phyloP scores from a whole-genome alignment of 2,888 invertebrate genomes.

The Molanna angustata region DNA sequence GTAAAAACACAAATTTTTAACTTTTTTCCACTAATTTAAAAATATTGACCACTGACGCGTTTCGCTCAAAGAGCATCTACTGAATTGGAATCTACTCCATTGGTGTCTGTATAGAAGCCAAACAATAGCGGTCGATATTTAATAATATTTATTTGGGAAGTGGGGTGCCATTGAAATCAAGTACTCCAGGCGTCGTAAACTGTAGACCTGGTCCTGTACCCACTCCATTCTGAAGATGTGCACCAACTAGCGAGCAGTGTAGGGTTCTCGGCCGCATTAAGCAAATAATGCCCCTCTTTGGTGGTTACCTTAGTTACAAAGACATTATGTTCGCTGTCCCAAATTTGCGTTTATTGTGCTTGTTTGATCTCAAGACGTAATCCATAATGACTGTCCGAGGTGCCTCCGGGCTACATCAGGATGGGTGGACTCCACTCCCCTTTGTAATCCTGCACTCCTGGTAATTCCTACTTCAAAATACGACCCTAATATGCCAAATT shows the following conservation, averaged over 20 bases:
- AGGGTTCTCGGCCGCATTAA: slow-evolving; percentile 20
- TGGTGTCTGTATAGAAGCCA: too few relatives aligned
- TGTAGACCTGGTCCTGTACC: too few relatives aligned
- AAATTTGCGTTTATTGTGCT: slow-evolving; percentile 33
- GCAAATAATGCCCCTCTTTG: slow-evolving; percentile 24
- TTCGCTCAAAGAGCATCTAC: too few relatives aligned
- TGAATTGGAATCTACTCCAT: too few relatives aligned
- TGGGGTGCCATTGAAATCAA: too few relatives aligned
- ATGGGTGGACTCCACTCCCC: slow-evolving; percentile 17
- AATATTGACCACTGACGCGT: too few relatives aligned
- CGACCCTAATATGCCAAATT: slow-evolving; percentile 15
- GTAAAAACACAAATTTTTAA: too few relatives aligned
- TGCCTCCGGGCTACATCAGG: slow-evolving; percentile 20
- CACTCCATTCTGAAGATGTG: slow-evolving; percentile 1
- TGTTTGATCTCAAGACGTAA: slow-evolving; percentile 34
- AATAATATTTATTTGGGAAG: too few relatives aligned
- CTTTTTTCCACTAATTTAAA: too few relatives aligned
- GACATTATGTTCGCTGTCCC: slow-evolving; percentile 25
- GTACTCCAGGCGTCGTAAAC: too few relatives aligned
- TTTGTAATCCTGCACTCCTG: slow-evolving; percentile 28
- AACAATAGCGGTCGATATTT: too few relatives aligned
- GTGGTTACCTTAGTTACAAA: slow-evolving; percentile 29
- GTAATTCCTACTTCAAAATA: slow-evolving; percentile 1
- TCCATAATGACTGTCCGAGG: slow-evolving; percentile 33
- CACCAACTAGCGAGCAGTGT: not conserved